Evolutionary conservation across 1,140 invertebrate genomes (phyloP).

Genomic region (Papilio glaucus): DNA sequence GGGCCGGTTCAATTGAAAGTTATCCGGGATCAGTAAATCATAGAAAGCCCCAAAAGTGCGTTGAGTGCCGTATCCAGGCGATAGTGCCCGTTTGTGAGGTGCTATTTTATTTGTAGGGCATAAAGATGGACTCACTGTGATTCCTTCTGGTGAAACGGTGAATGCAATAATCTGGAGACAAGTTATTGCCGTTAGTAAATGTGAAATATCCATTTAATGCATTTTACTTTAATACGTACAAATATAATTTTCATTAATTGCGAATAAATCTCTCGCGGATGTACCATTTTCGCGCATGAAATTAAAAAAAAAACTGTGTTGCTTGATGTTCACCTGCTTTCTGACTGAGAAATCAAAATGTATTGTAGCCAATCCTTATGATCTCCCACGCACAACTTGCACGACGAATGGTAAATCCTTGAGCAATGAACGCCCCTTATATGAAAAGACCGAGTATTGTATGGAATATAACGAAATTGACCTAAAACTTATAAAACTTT

Average conservation of each 20-base stretch:
- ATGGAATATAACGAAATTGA: conserved; percentile 48
- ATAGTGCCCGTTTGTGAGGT: conserved; percentile 55
- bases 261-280: conserved; percentile 38
- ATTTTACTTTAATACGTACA: conserved; percentile 43
- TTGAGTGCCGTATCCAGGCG: conserved; percentile 41
- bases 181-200: conserved; percentile 5
- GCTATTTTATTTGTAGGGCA: conserved; percentile 80
- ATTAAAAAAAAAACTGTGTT: conserved; percentile 41
- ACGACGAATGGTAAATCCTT: conserved; percentile 67
- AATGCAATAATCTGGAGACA: conserved; percentile 56
- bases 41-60: conserved; percentile 69
- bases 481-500: conserved; percentile 40
- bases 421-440: conserved; percentile 70
- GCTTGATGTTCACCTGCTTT: conserved; percentile 51
- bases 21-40: conserved; percentile 55
- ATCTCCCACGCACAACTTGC: conserved; percentile 64
- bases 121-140: conserved; percentile 64
- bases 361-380: conserved; percentile 56
- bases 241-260: conserved; percentile 41
- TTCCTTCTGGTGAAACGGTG: conserved; percentile 49
- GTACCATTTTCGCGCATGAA: conserved; percentile 37
- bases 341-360: conserved; percentile 55
- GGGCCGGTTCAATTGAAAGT: conserved; percentile 39
- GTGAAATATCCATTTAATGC: neutral
- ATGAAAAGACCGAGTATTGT: conserved; percentile 43